phyloP scores from a whole-genome alignment of 2,797 vertebrate species.

The Periophthalmus magnuspinnatus region DNA sequence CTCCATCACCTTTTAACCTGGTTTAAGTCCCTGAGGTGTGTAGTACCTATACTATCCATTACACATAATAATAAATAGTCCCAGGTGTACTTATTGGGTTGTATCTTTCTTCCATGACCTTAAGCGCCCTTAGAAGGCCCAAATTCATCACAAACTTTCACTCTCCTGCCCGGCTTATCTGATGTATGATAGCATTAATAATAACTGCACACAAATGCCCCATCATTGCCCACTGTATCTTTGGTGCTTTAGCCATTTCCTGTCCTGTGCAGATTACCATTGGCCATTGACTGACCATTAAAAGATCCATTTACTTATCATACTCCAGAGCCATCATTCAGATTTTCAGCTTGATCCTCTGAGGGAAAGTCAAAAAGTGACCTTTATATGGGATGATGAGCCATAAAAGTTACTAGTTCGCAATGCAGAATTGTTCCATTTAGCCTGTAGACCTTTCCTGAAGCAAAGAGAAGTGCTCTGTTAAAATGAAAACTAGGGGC shows the following conservation, averaged over 20 bases:
- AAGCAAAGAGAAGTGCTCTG: neutral
- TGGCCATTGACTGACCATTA: constrained; percentile 75
- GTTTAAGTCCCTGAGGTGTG: constrained; percentile 32
- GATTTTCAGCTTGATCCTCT: constrained; percentile 73
- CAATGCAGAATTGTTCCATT: constrained; percentile 35
- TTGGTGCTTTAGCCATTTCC: constrained; percentile 59
- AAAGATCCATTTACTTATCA: constrained; percentile 82
- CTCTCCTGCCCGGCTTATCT: constrained; percentile 72
- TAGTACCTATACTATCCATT: constrained; percentile 34
- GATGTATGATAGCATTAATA: constrained; percentile 82
- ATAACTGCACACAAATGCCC: constrained; percentile 68
- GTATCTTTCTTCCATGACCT: constrained; percentile 71
- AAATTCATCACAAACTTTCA: constrained; percentile 74
- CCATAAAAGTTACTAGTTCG: constrained; percentile 49
- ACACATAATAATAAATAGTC: constrained; percentile 58
- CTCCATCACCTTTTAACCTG: constrained; percentile 45
- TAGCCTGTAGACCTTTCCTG: neutral
- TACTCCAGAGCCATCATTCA: constrained; percentile 67
- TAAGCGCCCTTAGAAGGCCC: constrained; percentile 51
- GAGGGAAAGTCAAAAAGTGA: constrained; percentile 66
- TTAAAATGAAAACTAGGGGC: neutral
- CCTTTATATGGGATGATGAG: constrained; percentile 60
- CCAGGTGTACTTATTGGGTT: constrained; percentile 47
- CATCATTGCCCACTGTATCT: constrained; percentile 60
- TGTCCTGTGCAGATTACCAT: constrained; percentile 68